Evolutionary conservation across 2,797 vertebrate species (phyloP).

Genomic region (Rousettus madagascariensis): DNA sequence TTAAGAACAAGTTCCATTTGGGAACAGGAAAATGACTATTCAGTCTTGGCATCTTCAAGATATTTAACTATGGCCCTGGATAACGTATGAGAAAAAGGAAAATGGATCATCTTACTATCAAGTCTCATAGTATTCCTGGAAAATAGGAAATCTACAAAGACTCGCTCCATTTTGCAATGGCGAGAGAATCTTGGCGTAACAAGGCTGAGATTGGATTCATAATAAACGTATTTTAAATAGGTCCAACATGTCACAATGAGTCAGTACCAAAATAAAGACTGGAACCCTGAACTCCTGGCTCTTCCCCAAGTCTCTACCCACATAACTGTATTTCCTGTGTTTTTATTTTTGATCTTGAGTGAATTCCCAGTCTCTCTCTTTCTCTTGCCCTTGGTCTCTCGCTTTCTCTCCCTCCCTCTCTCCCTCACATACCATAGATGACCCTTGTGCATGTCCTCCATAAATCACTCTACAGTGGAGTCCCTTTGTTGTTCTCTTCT

Average conservation of each 20-base stretch:
- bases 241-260: conserved; percentile 42
- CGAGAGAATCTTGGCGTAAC: background rate
- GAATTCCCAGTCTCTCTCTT: background rate
- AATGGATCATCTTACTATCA: background rate
- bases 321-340: background rate
- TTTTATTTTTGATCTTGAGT: conserved; percentile 48
- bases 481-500: conserved; percentile 50
- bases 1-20: background rate
- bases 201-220: background rate
- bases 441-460: conserved; percentile 56
- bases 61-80: background rate
- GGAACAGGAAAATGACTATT: background rate
- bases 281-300: conserved; percentile 49
- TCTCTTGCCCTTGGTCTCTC: background rate
- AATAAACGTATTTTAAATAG: conserved; percentile 35
- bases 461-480: conserved; percentile 66
- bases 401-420: background rate
- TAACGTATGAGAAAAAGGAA: background rate
- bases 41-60: background rate
- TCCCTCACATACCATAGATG: conserved; percentile 61
- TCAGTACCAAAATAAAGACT: conserved; percentile 48
- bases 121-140: background rate
- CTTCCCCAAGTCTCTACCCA: conserved; percentile 12
- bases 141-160: conserved; percentile 23
- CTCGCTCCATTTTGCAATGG: background rate